These are phyloP conservation scores for Cairina moschata DNA, from an alignment of 2,113 vertebrate genomes.

Conservation along the genomic window DNA sequence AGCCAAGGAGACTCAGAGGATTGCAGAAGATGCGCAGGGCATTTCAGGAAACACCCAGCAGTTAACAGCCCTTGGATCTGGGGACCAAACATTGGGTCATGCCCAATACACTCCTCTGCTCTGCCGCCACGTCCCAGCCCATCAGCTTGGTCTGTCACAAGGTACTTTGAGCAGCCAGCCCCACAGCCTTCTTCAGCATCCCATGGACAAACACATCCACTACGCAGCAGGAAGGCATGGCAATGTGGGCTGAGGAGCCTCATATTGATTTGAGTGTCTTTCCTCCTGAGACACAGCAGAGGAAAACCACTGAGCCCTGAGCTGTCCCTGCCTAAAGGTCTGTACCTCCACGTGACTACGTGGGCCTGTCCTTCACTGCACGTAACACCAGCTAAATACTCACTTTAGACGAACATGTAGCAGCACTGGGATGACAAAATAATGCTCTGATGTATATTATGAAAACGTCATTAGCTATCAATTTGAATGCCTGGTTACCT, in stretches of 20 bases:
- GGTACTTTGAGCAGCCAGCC: background rate
- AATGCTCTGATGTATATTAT: background rate
- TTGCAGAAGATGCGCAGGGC: background rate
- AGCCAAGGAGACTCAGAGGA: background rate
- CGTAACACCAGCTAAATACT: background rate
- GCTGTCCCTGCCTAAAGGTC: background rate
- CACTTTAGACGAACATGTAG: background rate
- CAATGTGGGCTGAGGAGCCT: background rate
- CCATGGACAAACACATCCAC: accelerated
- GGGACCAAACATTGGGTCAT: background rate
- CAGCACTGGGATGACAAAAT: background rate
- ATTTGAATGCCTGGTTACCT: background rate
- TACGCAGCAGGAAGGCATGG: background rate
- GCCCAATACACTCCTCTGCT: background rate
- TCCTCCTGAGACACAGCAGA: background rate
- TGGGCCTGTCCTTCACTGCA: background rate
- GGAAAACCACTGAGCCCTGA: background rate
- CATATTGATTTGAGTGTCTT: background rate
- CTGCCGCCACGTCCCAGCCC: background rate
- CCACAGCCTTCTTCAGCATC: background rate
- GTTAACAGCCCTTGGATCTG: background rate
- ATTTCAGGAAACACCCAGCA: background rate
- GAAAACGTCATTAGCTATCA: background rate
- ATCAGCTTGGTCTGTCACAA: background rate
- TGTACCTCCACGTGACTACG: accelerated